phyloP scores from a whole-genome alignment of 2,888 invertebrate genomes.

The Trichogramma evanescens region DNA sequence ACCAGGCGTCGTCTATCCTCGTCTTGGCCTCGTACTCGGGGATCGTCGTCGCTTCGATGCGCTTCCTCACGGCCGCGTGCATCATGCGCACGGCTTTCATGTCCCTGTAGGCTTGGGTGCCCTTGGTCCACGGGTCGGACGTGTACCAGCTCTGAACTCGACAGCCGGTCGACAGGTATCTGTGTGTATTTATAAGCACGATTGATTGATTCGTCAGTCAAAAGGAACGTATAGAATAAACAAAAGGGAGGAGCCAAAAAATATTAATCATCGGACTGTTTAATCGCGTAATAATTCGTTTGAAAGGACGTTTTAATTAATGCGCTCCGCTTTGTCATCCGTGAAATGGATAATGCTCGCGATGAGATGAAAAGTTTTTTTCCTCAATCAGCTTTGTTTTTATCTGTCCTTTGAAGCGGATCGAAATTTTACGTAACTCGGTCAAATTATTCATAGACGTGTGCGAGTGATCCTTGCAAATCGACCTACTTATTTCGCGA shows the following conservation, averaged over 20 bases:
- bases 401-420: neutral
- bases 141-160: slow-evolving; percentile 51
- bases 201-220: too few relatives aligned
- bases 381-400: too few relatives aligned
- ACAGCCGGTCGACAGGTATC: slow-evolving; percentile 48
- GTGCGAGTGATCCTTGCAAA: too few relatives aligned
- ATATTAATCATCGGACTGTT: neutral
- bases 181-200: neutral
- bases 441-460: too few relatives aligned
- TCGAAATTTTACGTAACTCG: neutral
- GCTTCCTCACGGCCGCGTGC: slow-evolving; percentile 41
- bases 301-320: neutral
- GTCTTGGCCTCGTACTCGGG: slow-evolving; percentile 26
- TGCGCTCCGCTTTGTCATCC: neutral
- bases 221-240: neutral
- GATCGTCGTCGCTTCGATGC: slow-evolving; percentile 25
- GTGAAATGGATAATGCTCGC: neutral
- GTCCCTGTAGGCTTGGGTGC: slow-evolving; percentile 46
- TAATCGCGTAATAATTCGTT: neutral
- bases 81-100: slow-evolving; percentile 45
- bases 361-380: too few relatives aligned
- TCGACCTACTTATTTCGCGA: neutral
- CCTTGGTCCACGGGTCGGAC: slow-evolving; percentile 48
- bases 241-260: neutral
- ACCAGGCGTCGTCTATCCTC: slow-evolving; percentile 28